Evolutionary conservation across 2,113 vertebrate genomes (phyloP), one percentile per base, ranked within the genome.

Genomic region (Engraulis encrasicolus): DNA sequence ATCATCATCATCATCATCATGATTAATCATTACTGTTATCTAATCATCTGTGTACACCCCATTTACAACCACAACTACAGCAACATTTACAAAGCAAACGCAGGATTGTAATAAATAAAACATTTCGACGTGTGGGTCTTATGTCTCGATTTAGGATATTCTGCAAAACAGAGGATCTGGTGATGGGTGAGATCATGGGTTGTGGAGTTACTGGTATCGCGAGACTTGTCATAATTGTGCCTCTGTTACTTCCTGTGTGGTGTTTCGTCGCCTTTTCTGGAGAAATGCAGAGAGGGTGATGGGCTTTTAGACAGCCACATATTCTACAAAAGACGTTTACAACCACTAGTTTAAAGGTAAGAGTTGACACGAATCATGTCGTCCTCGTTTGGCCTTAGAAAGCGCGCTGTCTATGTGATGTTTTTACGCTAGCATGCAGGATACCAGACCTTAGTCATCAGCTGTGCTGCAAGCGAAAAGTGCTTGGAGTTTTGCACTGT

Each of bases 171-270:
- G n/a, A n/a, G n/a, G n/a, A n/a, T n/a, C n/a, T n/a, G n/a, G n/a
- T 61, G 4, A 9, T 61, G n/a, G 20, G 54, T 61, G 20, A 61
- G 54, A n/a, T n/a, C n/a, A 61, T 9, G 54, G n/a, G n/a, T 23
- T 61, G 54, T 61, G 20, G 11, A 6, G n/a, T 61, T 23, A 61
- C 20, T 61, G 0, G 78, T 88, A 83, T 88, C 87, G 87, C 87
- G 87, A 88, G 81, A 88, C 36, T 66, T 50, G 7, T 12, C 38
- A 82, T 15, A 1, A 49, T 34, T 6, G 74, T n/a, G n/a, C n/a
- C n/a, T 66, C 31, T 82, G 82, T 58, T 82, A 71, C 85, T 87
- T 87, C 84, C 81, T 82, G 85, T 84, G 50, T 52, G 38, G 31
- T 61, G 54, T 61, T 11, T 19, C 61, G 85, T 83, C 31, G 82